Conservation (phyloP, 1,140 invertebrate genomes). For the Lamellibrachia luymesi region DNA sequence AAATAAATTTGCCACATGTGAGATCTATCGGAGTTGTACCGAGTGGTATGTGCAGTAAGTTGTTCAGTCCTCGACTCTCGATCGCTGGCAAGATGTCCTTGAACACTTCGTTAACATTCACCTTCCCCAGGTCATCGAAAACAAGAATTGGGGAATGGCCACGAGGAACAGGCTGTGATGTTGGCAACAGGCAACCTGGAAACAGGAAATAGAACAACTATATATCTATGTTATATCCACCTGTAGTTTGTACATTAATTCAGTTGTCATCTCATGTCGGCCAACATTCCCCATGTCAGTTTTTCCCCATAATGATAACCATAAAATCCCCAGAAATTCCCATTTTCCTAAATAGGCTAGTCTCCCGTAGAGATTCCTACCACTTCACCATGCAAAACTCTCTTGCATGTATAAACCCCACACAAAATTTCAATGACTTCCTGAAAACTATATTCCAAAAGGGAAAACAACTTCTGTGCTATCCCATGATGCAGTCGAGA, state of each 20-base stretch:
- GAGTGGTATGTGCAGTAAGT: slow-evolving; percentile 4
- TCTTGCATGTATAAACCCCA: neutral
- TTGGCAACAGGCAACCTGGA: neutral
- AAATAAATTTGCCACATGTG: too few relatives aligned
- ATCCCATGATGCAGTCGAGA: neutral
- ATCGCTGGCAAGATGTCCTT: slow-evolving; percentile 43
- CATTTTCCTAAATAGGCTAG: neutral
- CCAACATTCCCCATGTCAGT: neutral
- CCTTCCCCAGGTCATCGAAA: slow-evolving; percentile 46
- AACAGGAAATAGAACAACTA: neutral
- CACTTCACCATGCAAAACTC: too few relatives aligned
- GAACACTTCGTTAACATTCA: slow-evolving; percentile 43
- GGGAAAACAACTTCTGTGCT: neutral
- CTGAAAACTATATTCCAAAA: too few relatives aligned
- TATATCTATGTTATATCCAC: neutral
- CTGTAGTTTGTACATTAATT: neutral
- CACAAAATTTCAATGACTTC: too few relatives aligned
- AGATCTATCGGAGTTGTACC: neutral
- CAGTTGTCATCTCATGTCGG: neutral
- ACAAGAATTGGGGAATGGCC: slow-evolving; percentile 39
- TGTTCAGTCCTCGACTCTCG: slow-evolving; percentile 42
- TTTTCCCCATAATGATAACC: neutral
- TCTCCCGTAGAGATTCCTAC: too few relatives aligned
- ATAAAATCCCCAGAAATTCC: neutral
- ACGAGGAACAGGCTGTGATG: neutral